Evolutionary conservation across 2,113 vertebrate genomes (phyloP).

Genomic region (Polypterus bichir): DNA sequence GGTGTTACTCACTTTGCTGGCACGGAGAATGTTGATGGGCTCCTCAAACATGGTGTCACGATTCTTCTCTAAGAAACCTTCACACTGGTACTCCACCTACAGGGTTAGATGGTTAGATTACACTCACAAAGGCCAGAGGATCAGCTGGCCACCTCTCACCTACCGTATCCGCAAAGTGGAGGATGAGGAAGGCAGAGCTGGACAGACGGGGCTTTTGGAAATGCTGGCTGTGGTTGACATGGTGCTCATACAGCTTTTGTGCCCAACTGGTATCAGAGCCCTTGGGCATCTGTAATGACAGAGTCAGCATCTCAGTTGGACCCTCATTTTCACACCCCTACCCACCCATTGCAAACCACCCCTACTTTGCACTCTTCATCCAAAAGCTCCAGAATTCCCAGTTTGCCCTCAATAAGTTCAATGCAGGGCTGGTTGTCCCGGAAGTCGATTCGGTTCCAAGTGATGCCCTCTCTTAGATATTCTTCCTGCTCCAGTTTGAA

Average conservation of each 20-base stretch:
- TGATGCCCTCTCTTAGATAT: constrained; percentile 53
- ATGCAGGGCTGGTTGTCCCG: constrained; percentile 60
- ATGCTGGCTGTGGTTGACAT: constrained; percentile 37
- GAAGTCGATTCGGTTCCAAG: constrained; percentile 58
- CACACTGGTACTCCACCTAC: constrained; percentile 59
- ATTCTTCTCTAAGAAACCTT: constrained; percentile 60
- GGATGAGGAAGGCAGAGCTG: constrained; percentile 43
- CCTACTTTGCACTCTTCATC: constrained; percentile 60
- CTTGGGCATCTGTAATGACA: constrained; percentile 54
- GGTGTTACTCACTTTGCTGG: constrained; percentile 50
- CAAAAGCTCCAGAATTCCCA: constrained; percentile 57
- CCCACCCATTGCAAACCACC: background rate
- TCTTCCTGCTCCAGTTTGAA: constrained; percentile 67
- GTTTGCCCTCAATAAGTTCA: constrained; percentile 46
- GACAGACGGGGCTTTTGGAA: constrained; percentile 57
- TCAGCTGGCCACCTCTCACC: constrained; percentile 6
- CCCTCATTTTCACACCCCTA: background rate
- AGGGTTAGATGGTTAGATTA: no score
- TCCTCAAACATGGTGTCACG: constrained; percentile 57
- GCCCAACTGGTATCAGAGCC: constrained; percentile 61
- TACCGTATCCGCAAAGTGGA: constrained; percentile 62
- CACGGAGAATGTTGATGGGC: constrained; percentile 59
- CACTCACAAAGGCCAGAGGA: no score
- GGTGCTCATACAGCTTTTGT: constrained; percentile 52
- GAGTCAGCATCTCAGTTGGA: background rate